Conservation (phyloP, 2,888 invertebrate species). For the Neoitamus cyanurus region DNA sequence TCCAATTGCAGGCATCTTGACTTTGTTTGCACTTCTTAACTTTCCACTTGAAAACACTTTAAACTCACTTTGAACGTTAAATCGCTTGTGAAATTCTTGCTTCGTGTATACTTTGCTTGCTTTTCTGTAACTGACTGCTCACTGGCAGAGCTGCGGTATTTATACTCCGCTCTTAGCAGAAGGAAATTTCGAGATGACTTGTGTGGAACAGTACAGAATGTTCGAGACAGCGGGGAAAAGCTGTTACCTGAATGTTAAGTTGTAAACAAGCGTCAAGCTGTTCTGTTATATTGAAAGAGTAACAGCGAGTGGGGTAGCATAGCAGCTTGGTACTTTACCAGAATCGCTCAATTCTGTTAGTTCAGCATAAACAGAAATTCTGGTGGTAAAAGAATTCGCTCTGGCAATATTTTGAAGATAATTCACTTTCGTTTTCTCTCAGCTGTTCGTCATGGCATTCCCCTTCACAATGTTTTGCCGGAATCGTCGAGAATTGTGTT, state of each 20-base stretch:
- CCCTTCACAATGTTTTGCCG: no score
- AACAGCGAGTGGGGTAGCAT: no score
- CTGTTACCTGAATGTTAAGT: neutral
- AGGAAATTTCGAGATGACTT: neutral
- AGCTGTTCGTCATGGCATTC: no score
- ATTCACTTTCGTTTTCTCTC: no score
- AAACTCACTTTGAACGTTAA: neutral
- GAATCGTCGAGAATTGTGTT: no score
- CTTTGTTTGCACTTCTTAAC: conserved; percentile 55
- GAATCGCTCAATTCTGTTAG: no score
- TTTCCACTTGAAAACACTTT: neutral
- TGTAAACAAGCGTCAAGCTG: no score
- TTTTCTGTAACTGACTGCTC: neutral
- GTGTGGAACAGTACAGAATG: neutral
- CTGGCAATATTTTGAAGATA: no score
- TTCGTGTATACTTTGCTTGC: neutral
- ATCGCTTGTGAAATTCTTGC: neutral
- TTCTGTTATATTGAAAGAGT: conserved; percentile 66
- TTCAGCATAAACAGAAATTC: no score
- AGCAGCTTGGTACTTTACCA: no score
- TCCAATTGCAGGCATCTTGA: conserved; percentile 74
- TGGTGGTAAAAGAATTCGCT: no score
- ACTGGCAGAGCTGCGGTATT: neutral
- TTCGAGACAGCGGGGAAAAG: neutral
- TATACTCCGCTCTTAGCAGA: neutral